Conservation (phyloP, 1,140 invertebrate genomes). For the Conopomorpha cramerella region DNA sequence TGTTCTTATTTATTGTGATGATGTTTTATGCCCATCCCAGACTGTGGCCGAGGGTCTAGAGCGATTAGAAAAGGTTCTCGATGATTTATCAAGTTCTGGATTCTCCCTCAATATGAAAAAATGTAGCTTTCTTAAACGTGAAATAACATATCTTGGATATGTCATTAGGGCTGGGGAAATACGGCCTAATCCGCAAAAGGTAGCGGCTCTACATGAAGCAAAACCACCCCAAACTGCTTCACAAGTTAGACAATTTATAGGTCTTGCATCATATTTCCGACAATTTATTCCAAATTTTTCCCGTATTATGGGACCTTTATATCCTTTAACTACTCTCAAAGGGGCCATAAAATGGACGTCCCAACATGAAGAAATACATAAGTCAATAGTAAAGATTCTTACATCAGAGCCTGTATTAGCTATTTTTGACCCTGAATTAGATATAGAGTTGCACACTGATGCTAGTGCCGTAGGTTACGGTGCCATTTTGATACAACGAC, state of each 20-base stretch:
- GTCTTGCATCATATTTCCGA: constrained; percentile 18
- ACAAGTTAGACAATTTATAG: constrained; percentile 9
- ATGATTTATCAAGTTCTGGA: neutral
- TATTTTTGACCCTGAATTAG: constrained; percentile 11
- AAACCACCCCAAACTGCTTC: constrained; percentile 15
- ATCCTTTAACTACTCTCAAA: constrained; percentile 9
- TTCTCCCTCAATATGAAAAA: constrained; percentile 7
- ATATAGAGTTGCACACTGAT: no score
- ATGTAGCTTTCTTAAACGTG: constrained; percentile 14
- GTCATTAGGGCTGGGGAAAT: constrained; percentile 10
- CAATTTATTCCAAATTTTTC: constrained; percentile 18
- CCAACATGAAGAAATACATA: no score
- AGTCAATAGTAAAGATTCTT: constrained; percentile 2
- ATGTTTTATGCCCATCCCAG: neutral
- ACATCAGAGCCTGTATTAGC: constrained; percentile 11
- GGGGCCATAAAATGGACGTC: constrained; percentile 2
- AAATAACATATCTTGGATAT: constrained; percentile 15
- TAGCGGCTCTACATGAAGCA: constrained; percentile 18
- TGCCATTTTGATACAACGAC: constrained; percentile 6
- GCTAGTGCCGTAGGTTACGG: constrained; percentile 14
- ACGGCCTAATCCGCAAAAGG: constrained; percentile 15
- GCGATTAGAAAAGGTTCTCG: constrained; percentile 1
- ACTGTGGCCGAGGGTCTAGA: constrained; percentile 5
- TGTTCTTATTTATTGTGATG: constrained; percentile 1
- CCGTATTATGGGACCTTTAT: no score